Evolutionary conservation across 2,797 vertebrate genomes (phyloP), one percentile per base, ranked within the genome.

Genomic region (Carapus acus): DNA sequence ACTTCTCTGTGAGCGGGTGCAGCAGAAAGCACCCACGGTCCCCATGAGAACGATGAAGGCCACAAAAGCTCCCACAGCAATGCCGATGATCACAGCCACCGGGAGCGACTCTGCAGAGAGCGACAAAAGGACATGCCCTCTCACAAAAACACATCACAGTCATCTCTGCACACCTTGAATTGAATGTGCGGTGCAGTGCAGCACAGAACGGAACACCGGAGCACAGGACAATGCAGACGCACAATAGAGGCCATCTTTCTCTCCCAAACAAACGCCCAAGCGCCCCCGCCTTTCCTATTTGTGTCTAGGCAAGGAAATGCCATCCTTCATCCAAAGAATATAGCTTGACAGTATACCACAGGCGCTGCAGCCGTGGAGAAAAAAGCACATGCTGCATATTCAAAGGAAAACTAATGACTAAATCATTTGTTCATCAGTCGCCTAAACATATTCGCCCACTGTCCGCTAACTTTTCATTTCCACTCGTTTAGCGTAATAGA

Each of bases 1-100:
- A 97, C 96, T 98, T 92, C 96, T 93, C 85, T 99, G 96, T 33
- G 94, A 94, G 27, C 95, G 94, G 31, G 94, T 94, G 16, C 95
- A 99, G 82, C 96, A 99, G 88, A 99, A 98, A 2, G 95, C 94
- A 29, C 94, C 92, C 8, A 98, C 92, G 82, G 96, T 99, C 79
- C 92, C 95, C 91, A 97, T 90, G 75, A 99, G 86, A 71, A 99
- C 92, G 51, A 99, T 91, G 85, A 98, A 88, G 8, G 96, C 96
- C 73, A 98, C 95, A 0, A 97, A 94, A 0, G 93, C 95, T 68
- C 96, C 96, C 49, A 99, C 95, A 0, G 96, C 94, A 60, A 99
- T 95, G 3, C 95, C 95, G 15, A 99, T 97, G 88, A 97, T 95
- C 86, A 98, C 95, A 0, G 94, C 94, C 87, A 96, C 91, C 0